These are phyloP conservation scores for Misgurnus mizolepis DNA, from an alignment of 2,113 vertebrate genomes.

Conservation along the genomic window DNA sequence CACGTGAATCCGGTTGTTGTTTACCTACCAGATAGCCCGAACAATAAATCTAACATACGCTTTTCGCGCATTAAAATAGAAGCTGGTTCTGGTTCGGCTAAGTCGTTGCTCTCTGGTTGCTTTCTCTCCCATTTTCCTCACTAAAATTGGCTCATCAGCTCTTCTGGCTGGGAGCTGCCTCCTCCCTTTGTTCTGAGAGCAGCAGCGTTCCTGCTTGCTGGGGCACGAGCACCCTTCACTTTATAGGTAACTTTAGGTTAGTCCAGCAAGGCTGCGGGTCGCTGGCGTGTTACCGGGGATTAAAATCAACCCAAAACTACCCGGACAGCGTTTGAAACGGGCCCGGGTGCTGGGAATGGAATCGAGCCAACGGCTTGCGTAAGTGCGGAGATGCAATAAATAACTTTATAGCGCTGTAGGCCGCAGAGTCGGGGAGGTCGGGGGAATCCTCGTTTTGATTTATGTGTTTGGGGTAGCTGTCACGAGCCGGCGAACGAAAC, in stretches of 20 bases:
- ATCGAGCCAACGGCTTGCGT: conserved; percentile 68
- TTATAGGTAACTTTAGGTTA: conserved; percentile 72
- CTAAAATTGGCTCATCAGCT: conserved; percentile 72
- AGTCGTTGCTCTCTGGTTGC: conserved; percentile 49
- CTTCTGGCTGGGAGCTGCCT: conserved; percentile 71
- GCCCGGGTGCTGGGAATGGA: conserved; percentile 65
- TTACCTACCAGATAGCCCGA: conserved; percentile 23
- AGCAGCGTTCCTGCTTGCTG: conserved; percentile 66
- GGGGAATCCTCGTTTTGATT: conserved; percentile 78
- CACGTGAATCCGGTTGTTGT: conserved; percentile 45
- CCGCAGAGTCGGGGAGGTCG: conserved; percentile 71
- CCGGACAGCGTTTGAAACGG: conserved; percentile 49
- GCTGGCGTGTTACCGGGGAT: conserved; percentile 59
- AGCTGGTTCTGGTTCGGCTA: conserved; percentile 46
- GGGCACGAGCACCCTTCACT: conserved; percentile 72
- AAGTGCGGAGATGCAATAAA: conserved; percentile 72
- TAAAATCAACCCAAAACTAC: conserved; percentile 59
- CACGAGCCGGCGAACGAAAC: conserved; percentile 69
- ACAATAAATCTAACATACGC: conserved; percentile 27
- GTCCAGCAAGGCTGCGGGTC: conserved; percentile 67
- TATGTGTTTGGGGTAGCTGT: conserved; percentile 80
- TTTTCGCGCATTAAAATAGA: conserved; percentile 45
- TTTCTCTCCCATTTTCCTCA: conserved; percentile 58
- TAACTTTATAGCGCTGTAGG: conserved; percentile 71
- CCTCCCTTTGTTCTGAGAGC: conserved; percentile 75